Conservation (phyloP, 1,140 invertebrate species). For the Euwallacea fornicatus region DNA sequence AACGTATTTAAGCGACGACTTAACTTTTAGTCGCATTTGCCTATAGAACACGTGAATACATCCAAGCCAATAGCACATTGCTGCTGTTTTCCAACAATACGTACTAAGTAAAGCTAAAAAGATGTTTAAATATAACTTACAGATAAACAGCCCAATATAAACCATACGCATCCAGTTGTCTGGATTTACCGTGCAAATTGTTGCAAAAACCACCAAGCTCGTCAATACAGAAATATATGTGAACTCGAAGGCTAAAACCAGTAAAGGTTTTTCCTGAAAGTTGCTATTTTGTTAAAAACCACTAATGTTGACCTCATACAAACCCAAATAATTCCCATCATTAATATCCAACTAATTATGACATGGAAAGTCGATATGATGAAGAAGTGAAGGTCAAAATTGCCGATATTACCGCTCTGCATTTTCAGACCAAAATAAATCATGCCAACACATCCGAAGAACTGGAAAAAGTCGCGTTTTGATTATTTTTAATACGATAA, state of each 20-base stretch:
- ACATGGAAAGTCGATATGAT: constrained; percentile 20
- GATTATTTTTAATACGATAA: no score
- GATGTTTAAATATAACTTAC: no score
- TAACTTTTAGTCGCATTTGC: constrained; percentile 21
- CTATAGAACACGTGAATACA: constrained; percentile 26
- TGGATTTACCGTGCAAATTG: constrained; percentile 6
- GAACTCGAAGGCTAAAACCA: constrained; percentile 25
- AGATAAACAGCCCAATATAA: no score
- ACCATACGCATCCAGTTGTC: not conserved
- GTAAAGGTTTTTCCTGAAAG: constrained; percentile 13
- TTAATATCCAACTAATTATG: constrained; percentile 13
- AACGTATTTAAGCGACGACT: constrained; percentile 22
- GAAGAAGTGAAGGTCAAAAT: constrained; percentile 15
- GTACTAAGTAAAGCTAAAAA: no score
- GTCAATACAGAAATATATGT: constrained; percentile 18
- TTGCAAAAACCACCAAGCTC: constrained; percentile 20
- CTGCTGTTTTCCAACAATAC: not conserved
- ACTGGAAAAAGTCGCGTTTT: no score
- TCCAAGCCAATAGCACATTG: constrained; percentile 13
- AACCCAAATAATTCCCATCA: constrained; percentile 26
- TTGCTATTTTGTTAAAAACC: not conserved
- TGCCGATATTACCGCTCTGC: not conserved
- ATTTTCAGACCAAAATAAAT: constrained; percentile 24
- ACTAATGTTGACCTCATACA: not conserved
- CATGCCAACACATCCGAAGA: not conserved